Base-by-base conservation (phyloP, 2,113 vertebrate genomes). In the Myotis yumanensis region DNA sequence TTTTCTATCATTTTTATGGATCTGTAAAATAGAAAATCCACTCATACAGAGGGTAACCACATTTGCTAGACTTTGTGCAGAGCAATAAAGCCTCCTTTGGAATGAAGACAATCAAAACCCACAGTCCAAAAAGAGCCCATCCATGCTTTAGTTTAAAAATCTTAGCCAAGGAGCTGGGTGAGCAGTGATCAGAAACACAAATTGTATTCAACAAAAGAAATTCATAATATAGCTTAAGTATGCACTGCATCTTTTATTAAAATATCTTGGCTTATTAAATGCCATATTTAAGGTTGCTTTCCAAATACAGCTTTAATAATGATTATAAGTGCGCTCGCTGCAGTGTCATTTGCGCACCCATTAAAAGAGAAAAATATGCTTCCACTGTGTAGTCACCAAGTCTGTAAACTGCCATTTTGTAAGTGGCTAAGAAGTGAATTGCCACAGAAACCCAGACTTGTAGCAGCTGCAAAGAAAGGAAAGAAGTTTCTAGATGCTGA, bases 401-500 rank as follows among this genome's bases (percentile, higher is more conserved):
- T 32, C 93, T 76, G 92, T 73, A 3, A 43, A 84, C 86, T 94
- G 48, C 93, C 94, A 94, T 51, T 86, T 46, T 64, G 40, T 86
- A 92, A 85, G 93, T 91, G 87, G 81, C 91, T 92, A 62, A 93
- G 93, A 92, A 82, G 93, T 62, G 89, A 93, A 95, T 72, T 77
- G 75, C 84, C 83, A 91, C 92, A 64, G 92, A 93, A 87, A 95
- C 77, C 32, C 48, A 71, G 73, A 51, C 95, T 77, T 0, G 43
- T 16, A 57, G 87, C 96, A 82, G 85, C 32, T 57, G 35, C 22
- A 72, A 84, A 90, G 92, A 59, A 46, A 93, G 90, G 96, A 96
- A 96, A 77, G 0, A 95, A 82, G 51, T 90, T 97, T 95, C 85
- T 96, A 97, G 98, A 95, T 96, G 96, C 97, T 98, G 96, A 97